Evolutionary conservation across 2,888 invertebrate genomes (phyloP), one percentile per base, ranked within the genome.

Genomic region (Salticus scenicus): DNA sequence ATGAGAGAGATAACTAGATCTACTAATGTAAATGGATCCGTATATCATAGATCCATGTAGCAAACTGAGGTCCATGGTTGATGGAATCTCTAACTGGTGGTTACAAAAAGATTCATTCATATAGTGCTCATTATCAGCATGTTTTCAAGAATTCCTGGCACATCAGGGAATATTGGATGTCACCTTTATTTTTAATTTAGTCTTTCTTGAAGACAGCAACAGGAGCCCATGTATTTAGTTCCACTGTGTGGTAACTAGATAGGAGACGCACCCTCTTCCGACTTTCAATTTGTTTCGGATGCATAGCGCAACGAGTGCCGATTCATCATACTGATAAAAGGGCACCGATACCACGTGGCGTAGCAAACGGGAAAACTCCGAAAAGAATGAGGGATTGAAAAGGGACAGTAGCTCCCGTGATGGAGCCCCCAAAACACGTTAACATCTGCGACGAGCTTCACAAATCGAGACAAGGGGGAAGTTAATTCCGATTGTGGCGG

Each of bases 271-370:
- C 24, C 37, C 57, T 57, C 24, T 72, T 83, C 83, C 84, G 77
- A 84, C 84, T 78, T 69, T 73, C 84, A 84, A 84, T 84, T 84
- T 84, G 84, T 66, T 78, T 67, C 76, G 76, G 30, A 64, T 17
- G 66, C 28, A 28, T 66, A 30, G 12, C 41, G 66, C 30, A 33
- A 51, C 30, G 64, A 71, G 64, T 70, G 57, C 71, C 77, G 78
- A 84, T 84, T 84, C 74, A 84, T 84, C 84, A 84, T 47, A 69
- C 77, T 67, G 84, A 84, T 84, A 84, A 78, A 84, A 78, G 76
- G 66, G 76, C 76, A 83, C 83, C 83, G 83, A 72, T 72, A 70
- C 83, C 82, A 71, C 75, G 64, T 82, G 81, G 14, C 67, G 64
- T 31, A n/a, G 67, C 24, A 27, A 24, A 20, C 30, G 24, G 24